phyloP scores from a whole-genome alignment of 2,113 vertebrate species.

The Andinoacara biseriatus region DNA sequence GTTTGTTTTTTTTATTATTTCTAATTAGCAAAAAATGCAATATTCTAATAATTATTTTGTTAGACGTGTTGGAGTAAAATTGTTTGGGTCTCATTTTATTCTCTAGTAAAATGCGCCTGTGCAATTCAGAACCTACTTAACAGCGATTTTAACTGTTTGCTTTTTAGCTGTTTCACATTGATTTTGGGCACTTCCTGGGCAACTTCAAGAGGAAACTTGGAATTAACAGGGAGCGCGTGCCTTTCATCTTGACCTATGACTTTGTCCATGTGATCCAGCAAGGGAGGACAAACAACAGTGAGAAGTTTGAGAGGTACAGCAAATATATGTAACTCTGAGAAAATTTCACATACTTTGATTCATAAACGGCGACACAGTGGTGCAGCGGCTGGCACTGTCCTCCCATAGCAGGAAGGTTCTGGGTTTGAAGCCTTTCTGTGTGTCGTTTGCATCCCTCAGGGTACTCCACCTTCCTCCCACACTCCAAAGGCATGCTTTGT shows the following conservation, averaged over 20 bases:
- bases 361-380: fast-evolving
- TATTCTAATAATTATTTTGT: background rate
- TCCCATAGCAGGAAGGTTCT: background rate
- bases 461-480: too few relatives aligned
- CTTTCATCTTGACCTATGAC: conserved; percentile 97
- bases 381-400: background rate
- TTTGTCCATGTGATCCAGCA: conserved; percentile 99
- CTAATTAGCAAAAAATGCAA: background rate
- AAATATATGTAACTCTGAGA: background rate
- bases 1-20: background rate
- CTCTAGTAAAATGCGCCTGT: background rate
- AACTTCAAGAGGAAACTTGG: conserved; percentile 99
- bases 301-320: conserved; percentile 95
- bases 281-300: conserved; percentile 92
- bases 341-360: background rate
- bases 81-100: background rate
- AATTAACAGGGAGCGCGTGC: conserved; percentile 97
- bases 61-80: background rate
- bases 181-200: conserved; percentile 97
- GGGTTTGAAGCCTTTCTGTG: background rate
- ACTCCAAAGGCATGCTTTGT: too few relatives aligned
- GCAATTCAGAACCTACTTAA: background rate
- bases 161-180: conserved; percentile 94
- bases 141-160: conserved; percentile 15
- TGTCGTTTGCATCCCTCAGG: background rate